Conservation (phyloP, 2,888 invertebrate species). For the Melinaea menophilus region DNA sequence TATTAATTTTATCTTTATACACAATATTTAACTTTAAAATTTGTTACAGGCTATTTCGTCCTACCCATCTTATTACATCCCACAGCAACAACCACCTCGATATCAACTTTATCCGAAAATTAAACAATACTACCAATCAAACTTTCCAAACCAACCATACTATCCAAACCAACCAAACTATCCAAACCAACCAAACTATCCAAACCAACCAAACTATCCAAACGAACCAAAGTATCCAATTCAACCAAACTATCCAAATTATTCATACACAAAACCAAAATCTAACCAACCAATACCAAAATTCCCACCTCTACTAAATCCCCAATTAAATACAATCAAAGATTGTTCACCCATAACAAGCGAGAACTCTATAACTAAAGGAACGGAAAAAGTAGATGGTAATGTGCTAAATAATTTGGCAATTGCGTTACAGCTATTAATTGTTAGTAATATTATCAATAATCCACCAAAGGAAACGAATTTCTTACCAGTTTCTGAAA, state of each 20-base stretch:
- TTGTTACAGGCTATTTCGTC: constrained; percentile 9
- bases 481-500: constrained; percentile 16
- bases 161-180: not conserved
- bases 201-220: constrained; percentile 1
- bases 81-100: constrained; percentile 1
- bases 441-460: constrained; percentile 58
- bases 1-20: not conserved
- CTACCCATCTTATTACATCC: constrained; percentile 2
- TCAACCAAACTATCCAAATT: constrained; percentile 8
- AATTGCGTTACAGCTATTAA: constrained; percentile 58
- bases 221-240: not conserved
- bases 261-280: constrained; percentile 9
- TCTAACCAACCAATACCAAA: constrained; percentile 9
- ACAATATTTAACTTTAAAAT: not conserved
- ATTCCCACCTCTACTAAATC: not conserved
- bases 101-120: constrained; percentile 8
- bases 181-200: constrained; percentile 8
- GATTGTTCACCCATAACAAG: not conserved
- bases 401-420: constrained; percentile 62
- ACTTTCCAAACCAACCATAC: constrained; percentile 10
- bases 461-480: constrained; percentile 37
- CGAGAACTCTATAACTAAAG: constrained; percentile 2
- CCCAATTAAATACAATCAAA: constrained; percentile 2
- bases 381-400: constrained; percentile 40
- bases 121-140: constrained; percentile 11